Percentiles rank a stretch among this genome's conserved stretches.
Evolutionary conservation across 2,797 vertebrate genomes (phyloP).

Genomic region (Sternarchorhynchus goeldii): DNA sequence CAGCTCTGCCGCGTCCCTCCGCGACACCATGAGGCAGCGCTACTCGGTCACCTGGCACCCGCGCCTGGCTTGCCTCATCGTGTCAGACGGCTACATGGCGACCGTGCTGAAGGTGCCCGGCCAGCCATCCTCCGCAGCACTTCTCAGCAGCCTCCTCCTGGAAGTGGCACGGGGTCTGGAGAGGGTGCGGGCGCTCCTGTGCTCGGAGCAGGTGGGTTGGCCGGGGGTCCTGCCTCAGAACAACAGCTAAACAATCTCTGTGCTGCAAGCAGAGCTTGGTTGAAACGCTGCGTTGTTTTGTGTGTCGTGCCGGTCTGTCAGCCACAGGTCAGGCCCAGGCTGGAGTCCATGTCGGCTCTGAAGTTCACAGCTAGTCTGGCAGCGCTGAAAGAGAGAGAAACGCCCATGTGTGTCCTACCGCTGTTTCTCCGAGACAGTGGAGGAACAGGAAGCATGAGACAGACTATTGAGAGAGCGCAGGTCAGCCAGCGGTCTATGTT

Average conservation of each 20-base stretch:
- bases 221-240: not conserved
- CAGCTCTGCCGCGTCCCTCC: conserved; percentile 84
- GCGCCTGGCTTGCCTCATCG: conserved; percentile 82
- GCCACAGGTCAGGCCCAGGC: conserved; percentile 70
- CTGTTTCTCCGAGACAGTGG: conserved; percentile 80
- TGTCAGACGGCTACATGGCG: conserved; percentile 95
- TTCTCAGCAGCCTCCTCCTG: conserved; percentile 80
- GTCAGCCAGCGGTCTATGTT: conserved; percentile 44
- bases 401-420: conserved; percentile 67
- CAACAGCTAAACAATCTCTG: not conserved
- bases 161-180: conserved; percentile 82
- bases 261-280: not conserved
- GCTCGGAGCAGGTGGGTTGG: conserved; percentile 70
- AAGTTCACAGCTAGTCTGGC: conserved; percentile 75
- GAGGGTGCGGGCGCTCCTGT: conserved; percentile 66
- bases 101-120: conserved; percentile 81
- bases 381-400: conserved; percentile 61
- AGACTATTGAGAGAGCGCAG: conserved; percentile 69
- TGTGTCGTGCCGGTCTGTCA: conserved; percentile 54
- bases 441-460: conserved; percentile 61
- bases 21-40: conserved; percentile 85
- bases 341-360: conserved; percentile 79
- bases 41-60: conserved; percentile 92
- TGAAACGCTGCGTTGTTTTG: not conserved
- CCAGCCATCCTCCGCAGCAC: conserved; percentile 70